Evolutionary conservation across 2,888 invertebrate species (phyloP).

Genomic region (Electrophaes corylata): DNA sequence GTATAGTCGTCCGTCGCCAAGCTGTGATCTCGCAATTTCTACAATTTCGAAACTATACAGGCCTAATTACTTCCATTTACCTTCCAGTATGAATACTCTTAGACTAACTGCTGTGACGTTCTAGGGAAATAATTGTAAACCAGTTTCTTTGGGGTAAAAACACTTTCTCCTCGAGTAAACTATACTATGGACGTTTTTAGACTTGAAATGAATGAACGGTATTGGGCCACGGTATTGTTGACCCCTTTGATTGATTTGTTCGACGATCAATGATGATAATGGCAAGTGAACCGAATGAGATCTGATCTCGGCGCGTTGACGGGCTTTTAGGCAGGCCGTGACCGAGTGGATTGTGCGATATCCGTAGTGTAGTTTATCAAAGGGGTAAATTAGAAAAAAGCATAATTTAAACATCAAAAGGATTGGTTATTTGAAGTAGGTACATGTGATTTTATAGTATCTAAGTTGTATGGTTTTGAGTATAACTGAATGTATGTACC

Average conservation of each 20-base stretch:
- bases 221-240: too few relatives aligned
- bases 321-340: too few relatives aligned
- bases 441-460: neutral
- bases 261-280: too few relatives aligned
- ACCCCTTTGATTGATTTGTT: too few relatives aligned
- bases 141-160: neutral
- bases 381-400: neutral
- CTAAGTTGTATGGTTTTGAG: neutral
- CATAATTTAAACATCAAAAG: neutral
- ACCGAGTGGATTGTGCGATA: too few relatives aligned
- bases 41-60: neutral
- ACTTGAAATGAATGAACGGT: too few relatives aligned
- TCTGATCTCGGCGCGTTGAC: too few relatives aligned
- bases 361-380: too few relatives aligned
- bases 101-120: constrained; percentile 3
- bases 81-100: constrained; percentile 15
- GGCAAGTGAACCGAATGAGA: too few relatives aligned
- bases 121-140: constrained; percentile 5
- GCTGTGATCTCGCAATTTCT: constrained; percentile 8
- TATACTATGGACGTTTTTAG: too few relatives aligned
- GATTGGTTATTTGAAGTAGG: neutral
- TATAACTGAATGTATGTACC: constrained; percentile 1
- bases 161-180: too few relatives aligned
- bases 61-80: constrained; percentile 10
- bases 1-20: neutral